Evolutionary conservation across 2,888 invertebrate species (phyloP).

Genomic region (Cinara cedri): DNA sequence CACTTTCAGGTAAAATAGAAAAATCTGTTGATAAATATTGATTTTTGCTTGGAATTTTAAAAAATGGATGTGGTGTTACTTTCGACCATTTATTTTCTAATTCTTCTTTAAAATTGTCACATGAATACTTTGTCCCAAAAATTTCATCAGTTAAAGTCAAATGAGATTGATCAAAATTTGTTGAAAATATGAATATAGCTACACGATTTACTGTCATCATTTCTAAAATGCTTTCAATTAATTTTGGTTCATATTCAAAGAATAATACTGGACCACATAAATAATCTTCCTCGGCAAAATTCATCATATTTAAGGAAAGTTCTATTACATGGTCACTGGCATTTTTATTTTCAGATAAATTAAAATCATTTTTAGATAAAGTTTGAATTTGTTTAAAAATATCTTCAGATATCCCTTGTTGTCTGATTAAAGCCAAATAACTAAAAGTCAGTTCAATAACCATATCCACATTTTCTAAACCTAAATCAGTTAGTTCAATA

Average conservation of each 20-base stretch:
- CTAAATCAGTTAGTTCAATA: constrained; percentile 74
- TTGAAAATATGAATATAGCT: constrained; percentile 75
- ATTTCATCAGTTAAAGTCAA: constrained; percentile 68
- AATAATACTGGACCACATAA: constrained; percentile 77
- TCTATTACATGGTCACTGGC: constrained; percentile 80
- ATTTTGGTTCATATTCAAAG: constrained; percentile 78
- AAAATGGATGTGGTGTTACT: constrained; percentile 67
- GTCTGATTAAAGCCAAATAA: constrained; percentile 76
- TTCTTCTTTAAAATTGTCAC: constrained; percentile 69
- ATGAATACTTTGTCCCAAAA: constrained; percentile 81
- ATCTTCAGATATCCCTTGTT: constrained; percentile 72
- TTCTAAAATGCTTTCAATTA: constrained; percentile 64
- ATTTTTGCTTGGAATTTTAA: constrained; percentile 76
- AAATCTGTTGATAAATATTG: constrained; percentile 76
- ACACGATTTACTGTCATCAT: constrained; percentile 71
- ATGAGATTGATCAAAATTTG: constrained; percentile 65
- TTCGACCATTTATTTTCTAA: constrained; percentile 72
- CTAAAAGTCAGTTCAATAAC: constrained; percentile 79
- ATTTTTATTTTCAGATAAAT: constrained; percentile 71
- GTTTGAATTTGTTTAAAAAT: constrained; percentile 76
- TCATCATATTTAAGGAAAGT: constrained; percentile 79
- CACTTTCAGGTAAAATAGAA: constrained; percentile 64
- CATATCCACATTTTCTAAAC: constrained; percentile 73
- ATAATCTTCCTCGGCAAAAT: constrained; percentile 78
- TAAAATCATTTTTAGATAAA: constrained; percentile 74